Base-by-base conservation (phyloP, 2,113 vertebrate genomes). In the Leptobrachium ailaonicum region DNA sequence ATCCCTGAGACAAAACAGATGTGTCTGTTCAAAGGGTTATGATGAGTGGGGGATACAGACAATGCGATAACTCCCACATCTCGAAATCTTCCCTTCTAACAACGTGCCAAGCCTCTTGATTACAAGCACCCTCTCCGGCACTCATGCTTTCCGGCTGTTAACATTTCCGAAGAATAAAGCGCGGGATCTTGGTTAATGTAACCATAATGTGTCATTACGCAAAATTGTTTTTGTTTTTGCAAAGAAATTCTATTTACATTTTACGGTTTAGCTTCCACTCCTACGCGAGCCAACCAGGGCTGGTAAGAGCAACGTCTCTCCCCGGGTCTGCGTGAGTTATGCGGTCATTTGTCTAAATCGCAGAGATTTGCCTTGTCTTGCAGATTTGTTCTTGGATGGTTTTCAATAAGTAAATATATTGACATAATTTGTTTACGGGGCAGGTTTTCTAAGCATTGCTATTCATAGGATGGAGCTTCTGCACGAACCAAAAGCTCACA, bases 161-260 rank as follows among this genome's bases (percentile, higher is more conserved):
- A 66, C 63, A 66, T 66, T 66, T 66, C 20, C 4, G 5, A 66
- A 66, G 63, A 66, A 13, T 66, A 66, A 40, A 41, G 63, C 32
- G 63, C 40, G 40, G 63, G n/a, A 32, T 66, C 63, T 10, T 66
- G 63, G 7, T 66, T 68, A 6, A 12, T 68, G 11, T 42, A 68
- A 42, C 5, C 9, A 42, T 41, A 11, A 42, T 68, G 66, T 10
- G 40, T 13, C 66, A 68, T 68, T 68, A 68, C 20, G 40, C 63
- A 66, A 66, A 66, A 66, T 68, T 68, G 66, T 68, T 68, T 32
- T 68, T 43, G 40, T 68, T 68, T 68, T 43, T 41, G 3, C 10
- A 68, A 68, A 42, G 41, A 68, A 68, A 68, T 68, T 68, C 40
- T 68, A 11, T 68, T 68, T 68, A 20, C 40, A 42, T 68, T 68